Conservation (phyloP, 2,797 vertebrate genomes). For the Darevskia nairensis region DNA sequence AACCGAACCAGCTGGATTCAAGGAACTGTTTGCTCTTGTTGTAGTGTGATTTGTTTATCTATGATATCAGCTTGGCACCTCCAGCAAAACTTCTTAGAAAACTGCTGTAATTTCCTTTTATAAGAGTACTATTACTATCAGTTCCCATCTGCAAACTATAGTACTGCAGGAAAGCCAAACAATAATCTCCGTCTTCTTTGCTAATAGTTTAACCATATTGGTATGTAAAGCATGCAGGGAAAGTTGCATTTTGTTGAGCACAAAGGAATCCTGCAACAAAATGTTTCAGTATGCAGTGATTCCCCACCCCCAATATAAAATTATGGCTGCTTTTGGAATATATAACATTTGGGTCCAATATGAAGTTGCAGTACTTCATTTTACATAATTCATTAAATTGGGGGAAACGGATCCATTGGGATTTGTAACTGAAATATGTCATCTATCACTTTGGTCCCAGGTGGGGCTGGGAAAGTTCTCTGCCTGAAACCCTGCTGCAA, state of each 20-base stretch:
- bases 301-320: too few species aligned
- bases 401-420: too few species aligned
- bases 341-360: too few species aligned
- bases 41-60: slow-evolving; percentile 36
- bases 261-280: not conserved
- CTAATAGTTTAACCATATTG: slow-evolving; percentile 11
- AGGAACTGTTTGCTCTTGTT: slow-evolving; percentile 32
- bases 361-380: too few species aligned
- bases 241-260: not conserved
- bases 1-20: slow-evolving; percentile 32
- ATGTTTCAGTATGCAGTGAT: too few species aligned
- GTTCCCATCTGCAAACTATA: slow-evolving; percentile 4
- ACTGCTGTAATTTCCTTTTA: not conserved
- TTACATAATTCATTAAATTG: too few species aligned
- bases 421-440: too few species aligned
- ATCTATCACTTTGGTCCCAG: too few species aligned
- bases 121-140: slow-evolving; percentile 17
- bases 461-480: too few species aligned
- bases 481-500: too few species aligned
- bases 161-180: not conserved
- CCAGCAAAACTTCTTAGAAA: slow-evolving; percentile 23
- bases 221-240: not conserved
- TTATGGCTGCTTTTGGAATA: too few species aligned
- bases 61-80: slow-evolving; percentile 14
- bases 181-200: not conserved